These are phyloP conservation scores for Chrysochloris asiatica DNA, from an alignment of 2,113 vertebrate species.

Conservation along the genomic window DNA sequence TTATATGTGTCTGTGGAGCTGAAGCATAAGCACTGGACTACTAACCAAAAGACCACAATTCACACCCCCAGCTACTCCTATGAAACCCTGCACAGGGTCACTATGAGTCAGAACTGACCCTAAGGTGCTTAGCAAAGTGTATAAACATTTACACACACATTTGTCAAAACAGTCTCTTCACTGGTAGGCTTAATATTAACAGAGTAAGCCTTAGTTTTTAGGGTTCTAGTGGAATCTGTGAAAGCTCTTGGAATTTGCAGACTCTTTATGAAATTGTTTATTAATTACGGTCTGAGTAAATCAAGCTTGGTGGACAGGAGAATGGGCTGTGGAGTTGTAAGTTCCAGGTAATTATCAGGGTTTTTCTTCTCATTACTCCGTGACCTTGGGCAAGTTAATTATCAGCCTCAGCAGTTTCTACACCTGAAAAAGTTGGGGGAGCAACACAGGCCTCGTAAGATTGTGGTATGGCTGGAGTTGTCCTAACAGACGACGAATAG, in stretches of 20 bases:
- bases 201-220: background rate
- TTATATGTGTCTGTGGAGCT: too few relatives aligned
- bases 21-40: too few relatives aligned
- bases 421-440: background rate
- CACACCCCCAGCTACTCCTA: too few relatives aligned
- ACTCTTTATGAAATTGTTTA: background rate
- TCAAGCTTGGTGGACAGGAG: background rate
- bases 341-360: background rate
- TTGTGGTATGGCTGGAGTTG: accelerated
- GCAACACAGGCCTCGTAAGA: background rate
- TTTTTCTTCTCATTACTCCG: slow-evolving; percentile 47
- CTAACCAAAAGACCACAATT: too few relatives aligned
- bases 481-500: accelerated
- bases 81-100: too few relatives aligned
- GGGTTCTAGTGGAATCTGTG: background rate
- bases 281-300: background rate
- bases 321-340: background rate
- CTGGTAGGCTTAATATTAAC: background rate
- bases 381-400: slow-evolving; percentile 54
- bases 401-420: slow-evolving; percentile 30
- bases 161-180: background rate
- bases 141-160: background rate
- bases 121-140: too few relatives aligned
- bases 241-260: background rate
- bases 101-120: too few relatives aligned